These are phyloP conservation scores for Pteropus rufus DNA, from an alignment of 2,797 vertebrate species.

Conservation along the genomic window DNA sequence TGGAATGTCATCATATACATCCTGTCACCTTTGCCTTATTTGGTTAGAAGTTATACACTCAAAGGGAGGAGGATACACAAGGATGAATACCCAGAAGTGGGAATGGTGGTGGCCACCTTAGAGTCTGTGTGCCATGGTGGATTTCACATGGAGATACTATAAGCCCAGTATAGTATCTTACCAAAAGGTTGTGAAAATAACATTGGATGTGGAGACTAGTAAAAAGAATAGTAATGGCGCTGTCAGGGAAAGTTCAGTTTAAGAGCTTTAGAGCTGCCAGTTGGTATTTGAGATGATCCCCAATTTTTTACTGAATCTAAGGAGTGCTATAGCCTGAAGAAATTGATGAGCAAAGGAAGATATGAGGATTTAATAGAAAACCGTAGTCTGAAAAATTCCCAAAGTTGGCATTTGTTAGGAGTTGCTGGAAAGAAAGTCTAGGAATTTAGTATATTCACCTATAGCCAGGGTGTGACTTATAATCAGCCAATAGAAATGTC, in stretches of 20 bases:
- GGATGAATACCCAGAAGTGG: background rate
- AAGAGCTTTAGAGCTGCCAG: background rate
- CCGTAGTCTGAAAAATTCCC: background rate
- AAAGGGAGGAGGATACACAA: background rate
- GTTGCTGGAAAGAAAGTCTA: background rate
- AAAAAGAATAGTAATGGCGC: background rate
- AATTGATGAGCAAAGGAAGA: background rate
- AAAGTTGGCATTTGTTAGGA: background rate
- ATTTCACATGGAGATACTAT: background rate
- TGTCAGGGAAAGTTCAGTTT: background rate
- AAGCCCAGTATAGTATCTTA: background rate
- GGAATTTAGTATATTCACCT: background rate
- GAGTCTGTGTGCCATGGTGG: background rate
- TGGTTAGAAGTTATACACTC: background rate
- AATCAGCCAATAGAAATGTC: background rate
- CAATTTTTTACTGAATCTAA: background rate
- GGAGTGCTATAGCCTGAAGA: background rate
- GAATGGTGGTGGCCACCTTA: background rate
- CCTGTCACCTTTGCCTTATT: background rate
- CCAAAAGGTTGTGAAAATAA: background rate
- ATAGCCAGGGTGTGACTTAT: background rate
- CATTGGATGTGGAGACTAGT: background rate
- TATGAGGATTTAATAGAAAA: constrained; percentile 17
- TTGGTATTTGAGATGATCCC: background rate
- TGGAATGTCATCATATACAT: background rate